These are phyloP conservation scores for Papilio elwesi DNA, from an alignment of 2,888 invertebrate species.

Conservation along the genomic window DNA sequence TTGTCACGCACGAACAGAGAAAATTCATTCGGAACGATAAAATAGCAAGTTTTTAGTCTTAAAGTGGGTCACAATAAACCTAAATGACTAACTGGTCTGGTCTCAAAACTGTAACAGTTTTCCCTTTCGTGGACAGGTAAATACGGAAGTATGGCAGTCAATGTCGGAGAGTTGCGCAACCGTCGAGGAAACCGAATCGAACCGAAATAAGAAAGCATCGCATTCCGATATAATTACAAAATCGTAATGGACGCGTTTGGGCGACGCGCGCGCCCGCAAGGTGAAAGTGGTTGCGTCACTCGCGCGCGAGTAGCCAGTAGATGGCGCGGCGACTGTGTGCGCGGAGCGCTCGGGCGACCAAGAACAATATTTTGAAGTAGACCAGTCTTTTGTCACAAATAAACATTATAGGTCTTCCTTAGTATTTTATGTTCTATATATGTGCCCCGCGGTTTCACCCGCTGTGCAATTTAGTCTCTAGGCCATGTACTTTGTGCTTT, in stretches of 20 bases:
- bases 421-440: not conserved
- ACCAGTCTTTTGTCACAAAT: not conserved
- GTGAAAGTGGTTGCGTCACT: conserved; percentile 78
- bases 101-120: conserved; percentile 27
- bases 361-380: not conserved
- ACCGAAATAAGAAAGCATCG: conserved; percentile 77
- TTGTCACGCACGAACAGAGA: conserved; percentile 6
- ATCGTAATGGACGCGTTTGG: conserved; percentile 44
- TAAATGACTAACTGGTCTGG: conserved; percentile 15
- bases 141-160: conserved; percentile 63
- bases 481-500: too few species aligned
- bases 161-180: conserved; percentile 57
- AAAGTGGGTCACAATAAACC: conserved; percentile 19
- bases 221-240: conserved; percentile 78
- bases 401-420: not conserved
- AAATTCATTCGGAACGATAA: not conserved
- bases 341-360: conserved; percentile 30
- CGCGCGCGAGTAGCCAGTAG: conserved; percentile 43
- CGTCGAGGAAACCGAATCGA: conserved; percentile 66
- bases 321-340: not conserved
- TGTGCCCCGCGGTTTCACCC: too few species aligned
- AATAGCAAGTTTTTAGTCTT: not conserved
- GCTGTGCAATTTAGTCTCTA: not conserved
- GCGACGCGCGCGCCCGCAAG: conserved; percentile 53
- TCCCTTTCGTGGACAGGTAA: conserved; percentile 47